Evolutionary conservation across 2,113 vertebrate species (phyloP).

Genomic region (Cyphomyrus plagiostoma): DNA sequence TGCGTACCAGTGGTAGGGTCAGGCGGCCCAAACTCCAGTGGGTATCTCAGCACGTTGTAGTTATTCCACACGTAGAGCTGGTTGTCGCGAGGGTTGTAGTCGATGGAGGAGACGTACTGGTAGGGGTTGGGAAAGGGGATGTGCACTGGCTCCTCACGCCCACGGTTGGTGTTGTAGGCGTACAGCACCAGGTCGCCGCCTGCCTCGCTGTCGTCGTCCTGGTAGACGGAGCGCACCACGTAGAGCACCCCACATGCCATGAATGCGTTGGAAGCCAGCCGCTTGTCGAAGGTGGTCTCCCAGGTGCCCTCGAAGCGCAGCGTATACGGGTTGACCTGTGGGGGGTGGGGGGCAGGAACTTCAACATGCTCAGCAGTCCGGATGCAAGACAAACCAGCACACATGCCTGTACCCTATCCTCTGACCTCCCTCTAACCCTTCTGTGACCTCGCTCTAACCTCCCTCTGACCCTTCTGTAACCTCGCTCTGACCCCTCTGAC

Average conservation of each 20-base stretch:
- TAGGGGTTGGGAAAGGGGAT: conserved; percentile 90
- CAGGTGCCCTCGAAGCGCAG: conserved; percentile 90
- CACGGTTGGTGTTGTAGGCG: conserved; percentile 84
- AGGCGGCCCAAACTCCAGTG: conserved; percentile 80
- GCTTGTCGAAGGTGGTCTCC: conserved; percentile 89
- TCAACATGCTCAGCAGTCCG: background rate
- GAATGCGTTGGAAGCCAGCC: conserved; percentile 90
- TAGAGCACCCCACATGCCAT: conserved; percentile 94
- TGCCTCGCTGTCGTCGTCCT: conserved; percentile 86
- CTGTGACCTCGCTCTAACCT: background rate
- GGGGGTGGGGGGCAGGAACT: no score
- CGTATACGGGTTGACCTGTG: conserved; percentile 84
- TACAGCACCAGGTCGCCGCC: conserved; percentile 81
- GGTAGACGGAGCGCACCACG: conserved; percentile 83
- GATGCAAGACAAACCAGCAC: background rate
- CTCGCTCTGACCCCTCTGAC: background rate
- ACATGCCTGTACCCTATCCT: background rate
- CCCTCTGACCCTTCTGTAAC: background rate
- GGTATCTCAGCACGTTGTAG: conserved; percentile 84
- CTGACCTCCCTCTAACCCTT: background rate
- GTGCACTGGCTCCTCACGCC: conserved; percentile 69
- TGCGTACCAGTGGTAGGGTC: conserved; percentile 71
- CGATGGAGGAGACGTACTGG: conserved; percentile 87
- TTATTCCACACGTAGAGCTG: conserved; percentile 97
- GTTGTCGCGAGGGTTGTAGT: conserved; percentile 91